Base-by-base conservation (phyloP, 92 coral and sea anemone species). In the Nematostella vectensis region DNA sequence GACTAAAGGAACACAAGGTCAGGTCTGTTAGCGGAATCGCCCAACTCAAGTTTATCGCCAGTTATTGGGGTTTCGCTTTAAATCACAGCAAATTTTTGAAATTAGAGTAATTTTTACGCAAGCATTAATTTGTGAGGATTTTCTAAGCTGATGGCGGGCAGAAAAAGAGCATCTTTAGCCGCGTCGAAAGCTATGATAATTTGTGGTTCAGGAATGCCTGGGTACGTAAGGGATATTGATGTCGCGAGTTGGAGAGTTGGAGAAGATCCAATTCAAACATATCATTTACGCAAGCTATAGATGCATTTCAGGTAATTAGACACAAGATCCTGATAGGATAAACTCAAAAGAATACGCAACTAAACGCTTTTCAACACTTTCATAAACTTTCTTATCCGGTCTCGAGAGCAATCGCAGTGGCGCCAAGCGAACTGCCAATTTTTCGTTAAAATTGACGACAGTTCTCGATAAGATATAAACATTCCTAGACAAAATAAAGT, bases 151-250 rank as follows among this genome's bases (percentile, higher is more conserved):
- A n/a, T n/a, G n/a, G n/a, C n/a, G n/a, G n/a, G n/a, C n/a, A n/a
- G n/a, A n/a, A n/a, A n/a, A n/a, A n/a, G n/a, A n/a, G n/a, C n/a
- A n/a, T n/a, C n/a, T n/a, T n/a, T n/a, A n/a, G n/a, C n/a, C n/a
- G n/a, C n/a, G n/a, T n/a, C n/a, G n/a, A n/a, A n/a, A n/a, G n/a
- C 61, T 27, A 29, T 45, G 30, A 50, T 67, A 71, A 71, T 78
- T 78, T 71, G 54, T 56, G 50, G 75, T 66, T 72, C 61, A 78
- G 85, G 85, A 78, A 78, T 78, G 62, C 24, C 44, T 51, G 13
- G 49, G 56, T 29, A 24, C 4, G 27, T 4, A 6, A n/a, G n/a
- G n/a, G n/a, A n/a, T n/a, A n/a, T n/a, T n/a, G n/a, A n/a, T n/a
- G n/a, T n/a, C n/a, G n/a, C n/a, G n/a, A n/a, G n/a, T n/a, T n/a